These are phyloP conservation scores for Hoplodrina blanda DNA, from an alignment of 2,888 invertebrate species.

Conservation along the genomic window DNA sequence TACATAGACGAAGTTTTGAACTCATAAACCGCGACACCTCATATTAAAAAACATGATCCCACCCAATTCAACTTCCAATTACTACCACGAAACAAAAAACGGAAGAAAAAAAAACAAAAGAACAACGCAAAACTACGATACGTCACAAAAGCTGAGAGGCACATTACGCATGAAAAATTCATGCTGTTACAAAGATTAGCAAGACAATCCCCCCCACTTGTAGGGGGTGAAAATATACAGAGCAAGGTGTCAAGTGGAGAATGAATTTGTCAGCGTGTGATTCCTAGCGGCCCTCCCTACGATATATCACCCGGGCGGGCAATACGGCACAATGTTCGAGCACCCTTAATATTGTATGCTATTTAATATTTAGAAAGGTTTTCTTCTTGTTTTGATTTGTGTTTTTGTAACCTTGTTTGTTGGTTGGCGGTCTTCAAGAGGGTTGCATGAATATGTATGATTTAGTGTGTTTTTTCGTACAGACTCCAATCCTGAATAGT, in stretches of 20 bases:
- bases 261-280: conserved; percentile 87
- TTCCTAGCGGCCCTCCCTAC: conserved; percentile 76
- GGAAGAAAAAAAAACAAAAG: conserved; percentile 22
- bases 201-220: conserved; percentile 56
- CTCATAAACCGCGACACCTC: too few relatives aligned
- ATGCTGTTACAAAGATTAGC: conserved; percentile 71
- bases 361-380: conserved; percentile 57
- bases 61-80: conserved; percentile 4
- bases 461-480: neutral
- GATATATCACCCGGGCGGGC: conserved; percentile 74
- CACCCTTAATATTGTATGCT: conserved; percentile 53
- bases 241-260: conserved; percentile 79
- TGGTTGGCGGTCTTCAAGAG: conserved; percentile 23
- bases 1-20: too few relatives aligned
- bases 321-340: conserved; percentile 55
- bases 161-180: conserved; percentile 68
- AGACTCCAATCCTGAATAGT: neutral
- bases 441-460: conserved; percentile 30
- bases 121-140: conserved; percentile 31
- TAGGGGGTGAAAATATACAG: conserved; percentile 62
- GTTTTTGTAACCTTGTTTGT: conserved; percentile 23
- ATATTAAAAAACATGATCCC: too few relatives aligned
- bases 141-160: conserved; percentile 56
- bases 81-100: neutral
- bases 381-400: conserved; percentile 61